phyloP scores from a whole-genome alignment of 2,113 vertebrate species.

The Megalops atlanticus region DNA sequence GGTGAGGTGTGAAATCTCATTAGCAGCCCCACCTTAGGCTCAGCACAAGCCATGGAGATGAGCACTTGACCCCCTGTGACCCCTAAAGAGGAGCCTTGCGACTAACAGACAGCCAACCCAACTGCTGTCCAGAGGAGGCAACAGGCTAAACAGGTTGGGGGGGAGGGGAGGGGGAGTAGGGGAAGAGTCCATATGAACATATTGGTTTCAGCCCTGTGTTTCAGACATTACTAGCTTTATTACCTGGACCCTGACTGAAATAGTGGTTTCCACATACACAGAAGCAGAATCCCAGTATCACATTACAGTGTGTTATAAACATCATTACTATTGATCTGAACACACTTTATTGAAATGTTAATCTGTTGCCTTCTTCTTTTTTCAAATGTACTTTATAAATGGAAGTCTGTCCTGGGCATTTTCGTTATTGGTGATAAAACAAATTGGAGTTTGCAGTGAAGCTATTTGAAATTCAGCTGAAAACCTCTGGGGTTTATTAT shows the following conservation, averaged over 20 bases:
- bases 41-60: background rate
- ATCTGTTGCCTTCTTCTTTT: background rate
- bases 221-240: background rate
- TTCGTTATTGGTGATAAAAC: conserved; percentile 1
- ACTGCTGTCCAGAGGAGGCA: background rate
- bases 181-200: background rate
- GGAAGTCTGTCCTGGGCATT: background rate
- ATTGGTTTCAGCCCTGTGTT: background rate
- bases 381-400: background rate
- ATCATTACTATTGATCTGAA: background rate
- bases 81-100: background rate
- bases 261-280: background rate
- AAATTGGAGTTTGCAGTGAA: background rate
- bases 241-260: background rate
- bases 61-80: conserved; percentile 1
- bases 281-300: background rate
- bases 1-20: background rate
- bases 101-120: background rate
- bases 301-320: background rate
- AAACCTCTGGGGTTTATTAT: background rate
- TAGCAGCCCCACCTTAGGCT: background rate
- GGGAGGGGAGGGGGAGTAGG: background rate
- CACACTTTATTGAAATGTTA: background rate
- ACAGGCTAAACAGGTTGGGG: background rate
- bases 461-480: background rate